A percentile compares a stretch with the other conserved stretches of the same genome.
Evolutionary conservation across 2,797 vertebrate genomes (phyloP).

Genomic region (Heliangelus exortis): DNA sequence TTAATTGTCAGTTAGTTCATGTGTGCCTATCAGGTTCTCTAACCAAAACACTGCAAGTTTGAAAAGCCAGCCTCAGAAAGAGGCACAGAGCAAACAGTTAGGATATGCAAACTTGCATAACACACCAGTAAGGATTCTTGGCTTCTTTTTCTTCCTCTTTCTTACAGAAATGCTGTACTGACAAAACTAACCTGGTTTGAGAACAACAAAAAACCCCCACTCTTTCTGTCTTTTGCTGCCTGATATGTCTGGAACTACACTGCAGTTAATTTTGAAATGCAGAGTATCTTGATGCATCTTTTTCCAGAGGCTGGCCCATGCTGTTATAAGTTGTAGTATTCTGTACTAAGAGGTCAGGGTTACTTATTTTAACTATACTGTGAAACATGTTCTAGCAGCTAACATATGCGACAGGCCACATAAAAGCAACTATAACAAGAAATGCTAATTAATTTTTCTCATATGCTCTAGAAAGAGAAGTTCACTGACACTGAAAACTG

Average conservation of each 20-base stretch:
- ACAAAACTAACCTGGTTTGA: not conserved
- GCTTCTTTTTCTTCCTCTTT: not conserved
- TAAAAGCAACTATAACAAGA: not conserved
- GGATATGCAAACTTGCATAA: not conserved
- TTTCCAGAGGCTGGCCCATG: not conserved
- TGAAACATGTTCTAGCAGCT: not conserved
- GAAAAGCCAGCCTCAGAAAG: not conserved
- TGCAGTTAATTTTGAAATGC: not conserved
- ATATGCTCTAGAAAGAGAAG: accelerated
- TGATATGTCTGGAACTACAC: not conserved
- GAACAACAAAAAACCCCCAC: not conserved
- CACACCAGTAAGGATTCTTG: not conserved
- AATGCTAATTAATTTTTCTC: not conserved
- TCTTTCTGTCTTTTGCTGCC: not conserved
- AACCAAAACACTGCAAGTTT: not conserved
- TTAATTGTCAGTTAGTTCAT: not conserved
- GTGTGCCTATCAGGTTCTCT: not conserved
- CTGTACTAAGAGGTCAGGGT: not conserved
- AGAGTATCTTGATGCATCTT: not conserved
- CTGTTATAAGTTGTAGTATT: not conserved
- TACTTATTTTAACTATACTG: not conserved
- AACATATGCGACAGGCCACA: not conserved
- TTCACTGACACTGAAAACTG: not conserved
- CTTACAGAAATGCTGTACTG: not conserved
- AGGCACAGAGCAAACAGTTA: not conserved